Evolutionary conservation across 1,140 invertebrate species (phyloP), one percentile per base, ranked within the genome.

Genomic region (Meloidogyne floridensis): DNA sequence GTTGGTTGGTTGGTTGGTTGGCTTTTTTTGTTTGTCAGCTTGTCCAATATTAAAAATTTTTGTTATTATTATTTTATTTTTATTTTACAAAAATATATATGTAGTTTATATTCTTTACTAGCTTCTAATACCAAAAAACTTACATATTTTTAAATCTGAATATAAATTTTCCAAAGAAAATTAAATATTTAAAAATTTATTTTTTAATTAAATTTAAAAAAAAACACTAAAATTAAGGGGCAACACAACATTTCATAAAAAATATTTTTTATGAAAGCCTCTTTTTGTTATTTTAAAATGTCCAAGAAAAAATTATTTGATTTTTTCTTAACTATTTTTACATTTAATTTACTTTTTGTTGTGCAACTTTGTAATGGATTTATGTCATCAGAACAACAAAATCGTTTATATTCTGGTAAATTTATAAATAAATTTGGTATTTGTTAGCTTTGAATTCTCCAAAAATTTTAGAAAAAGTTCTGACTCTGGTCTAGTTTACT

Each of bases 321-420:
- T 65, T n/a, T 65, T 65, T 65, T 65, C 59, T n/a, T 65, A n/a
- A 65, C 3, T n/a, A 65, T 65, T 65, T 65, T 65, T n/a, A 65
- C n/a, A 65, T 65, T 65, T 13, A 65, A 65, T 65, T 65, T 65
- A 65, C 5, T 65, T 65, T 65, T 65, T 65, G 59, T 3, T 65
- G 2, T 65, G 59, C 59, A 65, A 65, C n/a, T 65, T 4, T 54
- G 2, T 54, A 65, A 65, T 65, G 59, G n/a, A 65, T 2, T 65
- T 65, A n/a, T n/a, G 2, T 15, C 59, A 65, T 65, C n/a, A n/a
- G n/a, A 65, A 65, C 59, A 65, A 65, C n/a, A n/a, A 65, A 65
- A 65, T 65, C 59, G 15, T 65, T 65, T 65, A 65, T 65, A 65
- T 65, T 65, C 59, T 13, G 59, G 59, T 65, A 15, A 59, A 15